Evolutionary conservation across 2,888 invertebrate species (phyloP), one percentile per base, ranked within the genome.

Genomic region (Balanococcus diminutus): DNA sequence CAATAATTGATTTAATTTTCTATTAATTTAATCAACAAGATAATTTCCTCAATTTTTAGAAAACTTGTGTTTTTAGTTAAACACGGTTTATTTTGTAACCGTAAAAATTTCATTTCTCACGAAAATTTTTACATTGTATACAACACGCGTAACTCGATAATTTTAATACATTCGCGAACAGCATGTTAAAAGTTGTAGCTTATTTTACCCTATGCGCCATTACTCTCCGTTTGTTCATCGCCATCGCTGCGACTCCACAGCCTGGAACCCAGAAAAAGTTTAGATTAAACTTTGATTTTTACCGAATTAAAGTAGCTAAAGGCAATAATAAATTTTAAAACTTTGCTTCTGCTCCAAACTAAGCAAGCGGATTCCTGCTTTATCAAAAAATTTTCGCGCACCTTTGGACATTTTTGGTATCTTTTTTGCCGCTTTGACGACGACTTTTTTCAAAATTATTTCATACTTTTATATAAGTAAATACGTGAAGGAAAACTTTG

Each of bases 291-390:
- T 79, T 72, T 79, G 75, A 79, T 79, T 79, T 79, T 79, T 36
- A 19, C 75, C 19, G 36, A 79, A 79, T 79, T 79, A 36, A 36
- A 79, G n/a, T 19, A 4, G 28, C 75, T 16, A 36, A 79, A 79
- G 75, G 75, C 75, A 79, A 79, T 79, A 79, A 79, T 79, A 79
- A 79, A 79, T 79, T 79, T 79, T 36, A 36, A 79, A 79, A 79
- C 36, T 79, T 79, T 28, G 36, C 75, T 36, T 79, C 28, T 36
- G 28, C 19, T 79, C 28, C 1, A 36, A 36, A 79, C 75, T 36
- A 79, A 79, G 75, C 28, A 36, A 79, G 75, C 67, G 36, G 36
- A 36, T 79, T 79, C 19, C 22, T 32, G 9, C 11, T 79, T 79
- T 79, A 79, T 79, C 72, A 72, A 72, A 72, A 72, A 79, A 19